Evolutionary conservation across 2,113 vertebrate genomes (phyloP).

Genomic region (Sylvia atricapilla): DNA sequence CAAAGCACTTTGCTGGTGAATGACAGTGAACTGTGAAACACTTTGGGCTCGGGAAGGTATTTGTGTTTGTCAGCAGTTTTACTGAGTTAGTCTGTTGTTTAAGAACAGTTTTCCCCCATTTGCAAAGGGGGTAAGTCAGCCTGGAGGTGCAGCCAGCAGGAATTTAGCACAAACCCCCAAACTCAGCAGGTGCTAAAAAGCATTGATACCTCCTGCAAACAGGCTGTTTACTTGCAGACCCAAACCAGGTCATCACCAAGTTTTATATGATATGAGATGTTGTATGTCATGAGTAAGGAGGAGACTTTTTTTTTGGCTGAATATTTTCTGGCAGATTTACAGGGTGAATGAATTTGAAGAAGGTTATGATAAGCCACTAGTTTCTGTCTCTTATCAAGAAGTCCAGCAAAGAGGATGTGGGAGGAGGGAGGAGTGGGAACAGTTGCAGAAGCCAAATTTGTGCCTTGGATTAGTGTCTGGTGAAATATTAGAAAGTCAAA

Average conservation of each 20-base stretch:
- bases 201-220: neutral
- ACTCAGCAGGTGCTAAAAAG: neutral
- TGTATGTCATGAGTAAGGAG: neutral
- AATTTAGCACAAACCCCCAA: neutral
- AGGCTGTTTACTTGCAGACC: neutral
- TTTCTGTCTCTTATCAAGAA: neutral
- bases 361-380: neutral
- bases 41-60: neutral
- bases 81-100: neutral
- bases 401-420: neutral
- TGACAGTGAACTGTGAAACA: neutral
- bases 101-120: rapidly evolving
- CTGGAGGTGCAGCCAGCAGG: neutral
- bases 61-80: neutral
- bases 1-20: neutral
- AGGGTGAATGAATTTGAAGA: neutral
- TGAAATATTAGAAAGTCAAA: neutral
- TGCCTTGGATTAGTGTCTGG: neutral
- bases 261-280: neutral
- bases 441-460: neutral
- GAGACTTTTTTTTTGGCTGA: neutral
- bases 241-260: neutral
- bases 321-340: neutral
- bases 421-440: neutral
- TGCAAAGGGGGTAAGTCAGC: neutral